These are phyloP conservation scores for Hyperopisus bebe DNA, from an alignment of 2,113 vertebrate genomes.

Conservation along the genomic window DNA sequence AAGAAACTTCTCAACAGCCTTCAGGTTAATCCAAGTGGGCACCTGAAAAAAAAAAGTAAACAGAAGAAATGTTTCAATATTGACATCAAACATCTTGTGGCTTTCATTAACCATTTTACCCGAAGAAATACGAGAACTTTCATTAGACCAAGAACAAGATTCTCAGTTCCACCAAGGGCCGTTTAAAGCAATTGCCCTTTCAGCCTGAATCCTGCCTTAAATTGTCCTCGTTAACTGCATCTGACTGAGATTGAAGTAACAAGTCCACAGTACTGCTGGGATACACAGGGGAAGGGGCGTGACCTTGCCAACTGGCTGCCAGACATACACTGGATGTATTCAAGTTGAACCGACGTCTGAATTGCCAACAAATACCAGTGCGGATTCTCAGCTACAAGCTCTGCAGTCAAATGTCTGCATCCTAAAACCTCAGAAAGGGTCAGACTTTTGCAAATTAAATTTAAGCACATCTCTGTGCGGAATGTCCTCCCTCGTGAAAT, in stretches of 20 bases:
- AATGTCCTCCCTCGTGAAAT: background rate
- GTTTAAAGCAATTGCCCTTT: background rate
- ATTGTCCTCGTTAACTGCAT: background rate
- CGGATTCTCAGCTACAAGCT: background rate
- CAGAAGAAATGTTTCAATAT: background rate
- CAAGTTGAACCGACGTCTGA: background rate
- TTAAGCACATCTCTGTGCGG: background rate
- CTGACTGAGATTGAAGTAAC: background rate
- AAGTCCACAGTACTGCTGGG: background rate
- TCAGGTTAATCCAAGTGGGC: background rate
- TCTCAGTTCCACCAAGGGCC: background rate
- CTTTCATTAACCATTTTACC: background rate
- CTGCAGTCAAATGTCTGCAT: background rate
- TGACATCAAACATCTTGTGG: background rate
- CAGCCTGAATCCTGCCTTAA: background rate
- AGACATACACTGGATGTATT: conserved; percentile 3
- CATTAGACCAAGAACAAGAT: background rate
- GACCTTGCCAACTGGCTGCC: background rate
- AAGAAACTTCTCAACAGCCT: background rate
- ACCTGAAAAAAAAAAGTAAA: background rate
- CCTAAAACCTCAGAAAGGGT: background rate
- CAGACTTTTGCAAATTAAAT: background rate
- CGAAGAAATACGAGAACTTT: background rate
- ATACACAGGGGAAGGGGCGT: background rate
- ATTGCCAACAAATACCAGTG: background rate